phyloP scores from a whole-genome alignment of 23 tunicate species.

The Halocynthia roretzi region DNA sequence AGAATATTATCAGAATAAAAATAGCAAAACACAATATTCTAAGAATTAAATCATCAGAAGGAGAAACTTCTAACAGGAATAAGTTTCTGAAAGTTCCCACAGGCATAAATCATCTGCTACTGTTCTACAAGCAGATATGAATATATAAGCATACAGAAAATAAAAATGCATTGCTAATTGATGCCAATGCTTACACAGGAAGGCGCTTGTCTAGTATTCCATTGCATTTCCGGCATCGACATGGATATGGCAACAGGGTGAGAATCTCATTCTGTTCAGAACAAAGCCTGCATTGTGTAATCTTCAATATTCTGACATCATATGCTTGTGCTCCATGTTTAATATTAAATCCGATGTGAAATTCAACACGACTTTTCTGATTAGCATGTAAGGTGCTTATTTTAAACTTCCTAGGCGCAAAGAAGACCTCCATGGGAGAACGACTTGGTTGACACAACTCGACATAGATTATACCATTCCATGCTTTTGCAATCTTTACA shows the following conservation, averaged over 20 bases:
- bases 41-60: too few relatives aligned
- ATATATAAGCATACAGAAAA: too few relatives aligned
- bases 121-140: too few relatives aligned
- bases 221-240: background rate
- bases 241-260: background rate
- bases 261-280: background rate
- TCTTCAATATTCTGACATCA: background rate
- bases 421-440: constrained; percentile 10
- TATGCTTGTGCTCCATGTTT: constrained; percentile 28
- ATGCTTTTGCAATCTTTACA: constrained; percentile 8
- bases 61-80: too few relatives aligned
- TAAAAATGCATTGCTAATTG: too few relatives aligned
- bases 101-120: too few relatives aligned
- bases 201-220: too few relatives aligned
- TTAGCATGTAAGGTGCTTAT: constrained; percentile 15
- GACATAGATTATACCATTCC: constrained; percentile 25
- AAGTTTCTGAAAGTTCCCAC: too few relatives aligned
- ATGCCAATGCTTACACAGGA: too few relatives aligned
- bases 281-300: background rate
- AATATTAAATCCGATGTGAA: constrained; percentile 35
- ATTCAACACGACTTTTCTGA: constrained; percentile 26
- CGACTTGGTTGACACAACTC: constrained; percentile 2
- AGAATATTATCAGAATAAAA: too few relatives aligned
- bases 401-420: constrained; percentile 21
- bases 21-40: too few relatives aligned